Conservation (phyloP, 2,888 invertebrate genomes). For the Salpingus planirostris region DNA sequence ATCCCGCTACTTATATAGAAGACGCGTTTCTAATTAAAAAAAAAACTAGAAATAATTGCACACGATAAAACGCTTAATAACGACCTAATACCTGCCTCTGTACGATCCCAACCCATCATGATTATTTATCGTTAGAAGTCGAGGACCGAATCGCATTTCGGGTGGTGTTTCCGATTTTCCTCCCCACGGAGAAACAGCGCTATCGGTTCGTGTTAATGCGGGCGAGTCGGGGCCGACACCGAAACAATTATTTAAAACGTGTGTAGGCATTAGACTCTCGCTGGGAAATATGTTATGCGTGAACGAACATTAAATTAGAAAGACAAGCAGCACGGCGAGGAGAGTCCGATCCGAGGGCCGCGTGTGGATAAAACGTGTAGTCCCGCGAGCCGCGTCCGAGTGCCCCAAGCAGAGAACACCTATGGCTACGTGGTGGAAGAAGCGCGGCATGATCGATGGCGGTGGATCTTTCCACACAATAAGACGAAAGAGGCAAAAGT, state of each 20-base stretch:
- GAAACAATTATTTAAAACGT: slow-evolving; percentile 37
- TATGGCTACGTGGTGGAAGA: slow-evolving; percentile 13
- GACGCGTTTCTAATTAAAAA: slow-evolving; percentile 26
- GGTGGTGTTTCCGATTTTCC: no score
- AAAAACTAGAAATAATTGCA: slow-evolving; percentile 27
- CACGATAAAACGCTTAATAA: slow-evolving; percentile 16
- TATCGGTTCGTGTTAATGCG: no score
- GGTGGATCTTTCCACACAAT: slow-evolving; percentile 35
- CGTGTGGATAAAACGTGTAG: slow-evolving; percentile 7
- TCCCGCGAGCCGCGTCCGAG: slow-evolving; percentile 3
- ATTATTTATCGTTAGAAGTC: no score
- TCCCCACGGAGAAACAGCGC: no score
- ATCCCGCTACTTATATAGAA: slow-evolving; percentile 32
- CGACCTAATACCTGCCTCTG: no score
- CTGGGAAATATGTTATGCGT: slow-evolving; percentile 36
- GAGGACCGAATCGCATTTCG: no score
- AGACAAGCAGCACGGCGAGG: slow-evolving; percentile 36
- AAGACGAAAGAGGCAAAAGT: slow-evolving; percentile 34
- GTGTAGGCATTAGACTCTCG: slow-evolving; percentile 36
- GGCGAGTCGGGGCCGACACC: no score
- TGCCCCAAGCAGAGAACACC: slow-evolving; percentile 4
- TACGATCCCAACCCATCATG: no score
- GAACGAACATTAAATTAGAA: slow-evolving; percentile 38
- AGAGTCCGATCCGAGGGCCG: slow-evolving; percentile 16
- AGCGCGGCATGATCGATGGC: slow-evolving; percentile 34